phyloP scores from a whole-genome alignment of 1,140 invertebrate species.

The Sinella curviseta region DNA sequence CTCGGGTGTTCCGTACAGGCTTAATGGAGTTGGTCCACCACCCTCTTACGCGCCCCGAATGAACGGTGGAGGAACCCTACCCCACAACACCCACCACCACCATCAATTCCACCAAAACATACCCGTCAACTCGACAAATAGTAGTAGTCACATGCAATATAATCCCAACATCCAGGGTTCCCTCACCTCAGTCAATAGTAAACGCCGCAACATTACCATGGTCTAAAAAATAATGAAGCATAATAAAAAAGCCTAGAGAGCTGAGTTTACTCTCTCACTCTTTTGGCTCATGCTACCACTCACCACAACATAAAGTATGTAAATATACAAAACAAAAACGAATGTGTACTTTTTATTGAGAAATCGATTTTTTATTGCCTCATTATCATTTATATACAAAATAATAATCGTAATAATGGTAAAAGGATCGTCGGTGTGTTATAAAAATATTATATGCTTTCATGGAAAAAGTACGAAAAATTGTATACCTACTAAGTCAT shows the following conservation, averaged over 20 bases:
- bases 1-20: conserved; percentile 35
- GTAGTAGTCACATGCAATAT: conserved; percentile 52
- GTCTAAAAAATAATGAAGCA: conserved; percentile 54
- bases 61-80: conserved; percentile 36
- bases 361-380: background rate
- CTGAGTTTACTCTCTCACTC: background rate
- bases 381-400: background rate
- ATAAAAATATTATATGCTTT: background rate
- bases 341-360: background rate
- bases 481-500: background rate
- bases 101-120: conserved; percentile 48
- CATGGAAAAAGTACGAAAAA: background rate
- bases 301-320: background rate
- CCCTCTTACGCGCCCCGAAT: conserved; percentile 9
- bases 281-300: background rate
- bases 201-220: conserved; percentile 61
- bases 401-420: background rate
- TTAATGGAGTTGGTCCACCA: conserved; percentile 21
- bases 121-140: conserved; percentile 50
- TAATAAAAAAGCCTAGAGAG: background rate
- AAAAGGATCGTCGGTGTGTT: background rate
- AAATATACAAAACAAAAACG: background rate
- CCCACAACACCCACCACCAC: conserved; percentile 49
- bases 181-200: conserved; percentile 60
- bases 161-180: conserved; percentile 61